Percentiles rank a stretch among this genome's conserved stretches.
Evolutionary conservation across 92 coral and sea anemone genomes (phyloP).

Genomic region (Diadumene lineata): DNA sequence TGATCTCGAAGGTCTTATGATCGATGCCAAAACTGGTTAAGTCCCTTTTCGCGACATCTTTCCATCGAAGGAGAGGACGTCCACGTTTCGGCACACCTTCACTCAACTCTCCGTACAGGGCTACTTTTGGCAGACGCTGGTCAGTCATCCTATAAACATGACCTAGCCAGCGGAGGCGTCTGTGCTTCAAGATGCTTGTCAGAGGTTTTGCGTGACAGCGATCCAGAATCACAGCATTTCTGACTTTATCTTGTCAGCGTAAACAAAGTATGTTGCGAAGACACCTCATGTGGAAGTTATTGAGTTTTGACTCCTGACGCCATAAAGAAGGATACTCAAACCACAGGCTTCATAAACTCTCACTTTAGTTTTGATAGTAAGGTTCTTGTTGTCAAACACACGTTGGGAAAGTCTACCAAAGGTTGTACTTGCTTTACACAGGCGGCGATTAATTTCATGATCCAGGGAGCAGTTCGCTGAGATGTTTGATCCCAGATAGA

Average conservation of each 20-base stretch:
- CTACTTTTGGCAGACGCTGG: neutral
- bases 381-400: slow-evolving; percentile 14
- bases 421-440: slow-evolving; percentile 21
- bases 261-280: slow-evolving; percentile 7
- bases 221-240: slow-evolving; percentile 8
- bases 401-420: slow-evolving; percentile 17
- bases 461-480: slow-evolving; percentile 25
- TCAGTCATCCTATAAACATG: neutral
- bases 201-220: neutral
- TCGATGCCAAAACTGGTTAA: too few species aligned
- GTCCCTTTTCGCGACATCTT: too few species aligned
- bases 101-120: neutral
- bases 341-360: slow-evolving; percentile 32
- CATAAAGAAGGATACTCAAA: slow-evolving; percentile 23
- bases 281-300: slow-evolving; percentile 19
- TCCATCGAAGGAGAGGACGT: too few species aligned
- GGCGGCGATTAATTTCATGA: neutral
- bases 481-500: slow-evolving; percentile 23
- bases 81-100: neutral
- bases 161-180: neutral
- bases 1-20: too few species aligned
- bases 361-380: slow-evolving; percentile 29
- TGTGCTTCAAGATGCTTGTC: neutral
- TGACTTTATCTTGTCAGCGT: slow-evolving; percentile 15
- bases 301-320: neutral